Evolutionary conservation across 2,797 vertebrate species (phyloP), one percentile per base, ranked within the genome.

Genomic region (Falco novaeseelandiae): DNA sequence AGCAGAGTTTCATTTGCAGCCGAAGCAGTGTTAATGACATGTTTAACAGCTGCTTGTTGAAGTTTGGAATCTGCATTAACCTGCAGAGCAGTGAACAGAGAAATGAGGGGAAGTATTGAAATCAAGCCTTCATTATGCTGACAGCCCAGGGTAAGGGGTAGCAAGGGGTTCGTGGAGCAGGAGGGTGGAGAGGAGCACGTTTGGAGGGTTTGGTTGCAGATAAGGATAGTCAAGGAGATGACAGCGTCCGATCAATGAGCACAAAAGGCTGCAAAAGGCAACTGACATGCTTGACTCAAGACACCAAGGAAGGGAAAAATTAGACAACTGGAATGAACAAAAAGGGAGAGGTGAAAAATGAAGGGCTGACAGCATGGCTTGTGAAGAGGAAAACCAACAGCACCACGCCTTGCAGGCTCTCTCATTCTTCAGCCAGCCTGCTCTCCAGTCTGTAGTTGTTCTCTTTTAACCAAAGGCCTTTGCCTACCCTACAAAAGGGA

Each of bases 11-110:
- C 98, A 98, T 98, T 98, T 98, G 98, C 98, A 98, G 98, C 97
- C 95, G 90, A 97, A 98, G 98, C 98, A 97, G 98, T 98, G 98
- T 98, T 98, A 98, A 99, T 98, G 98, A 98, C 98, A 99, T 99
- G 98, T 99, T 99, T 99, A 99, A 99, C 99, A 99, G 98, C 98
- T 98, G 98, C 98, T 98, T 98, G 98, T 98, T 99, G 98, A 99
- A 98, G 98, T 98, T 98, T 98, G 97, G 98, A 98, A 98, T 99
- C 98, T 98, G 98, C 98, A 99, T 99, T 99, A 99, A 98, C 98
- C 98, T 98, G 97, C 98, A 96, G 98, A 98, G 98, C 98, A 98
- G 96, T 97, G 98, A 98, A 98, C 97, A 98, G 98, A 98, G 97
- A 98, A 98, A 98, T 98, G 95, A 98, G 96, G 97, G 97, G 97